Evolutionary conservation across 64 coral and sea anemone genomes (phyloP), one percentile per base, ranked within the genome.

Genomic region (Porites australiensis): DNA sequence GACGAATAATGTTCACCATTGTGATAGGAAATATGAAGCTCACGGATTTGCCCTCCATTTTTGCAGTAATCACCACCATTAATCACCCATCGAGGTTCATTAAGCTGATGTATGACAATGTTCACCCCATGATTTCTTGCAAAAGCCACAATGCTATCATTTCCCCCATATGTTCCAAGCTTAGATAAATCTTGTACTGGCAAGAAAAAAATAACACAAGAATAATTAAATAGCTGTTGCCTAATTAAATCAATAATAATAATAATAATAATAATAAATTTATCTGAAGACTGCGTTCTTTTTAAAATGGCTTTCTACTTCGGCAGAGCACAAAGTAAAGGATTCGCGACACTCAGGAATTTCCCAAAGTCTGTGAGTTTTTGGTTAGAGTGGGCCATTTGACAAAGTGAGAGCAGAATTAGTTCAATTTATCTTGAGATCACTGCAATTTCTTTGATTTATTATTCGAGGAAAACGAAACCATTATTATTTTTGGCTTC

Each of bases 1-100:
- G 97, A 99, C 21, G 97, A 99, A 57, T 99, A 99, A 88, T 99
- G 97, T 64, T 99, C 97, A 6, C 97, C 97, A 89, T 99, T 99
- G 45, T 99, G 97, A 47, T 98, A 98, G 13, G 97, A 95, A 8
- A 98, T 64, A 58, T 98, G 97, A 4, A 98, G 52, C 48, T 98
- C 97, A 13, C 58, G 64, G 15, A 82, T 67, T 55, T 88, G 82
- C 27, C 27, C 27, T 69, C 68, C 82, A 54, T 84, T 79, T 15
- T 86, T 74, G 67, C 72, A 65, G 74, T 86, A 96, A 48, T 96
- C 68, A 20, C 82, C 86, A 2, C 97, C 97, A 62, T 78, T 64
- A 49, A 98, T 94, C 23, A 98, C 94, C 97, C 97, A 98, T 8
- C 94, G 88, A 64, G 90, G 97, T 46, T 98, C 94, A 93, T 98